Percentiles rank a stretch among this genome's conserved stretches.
Conservation (phyloP, 2,797 vertebrate species). For the Macrochelys suwanniensis region DNA sequence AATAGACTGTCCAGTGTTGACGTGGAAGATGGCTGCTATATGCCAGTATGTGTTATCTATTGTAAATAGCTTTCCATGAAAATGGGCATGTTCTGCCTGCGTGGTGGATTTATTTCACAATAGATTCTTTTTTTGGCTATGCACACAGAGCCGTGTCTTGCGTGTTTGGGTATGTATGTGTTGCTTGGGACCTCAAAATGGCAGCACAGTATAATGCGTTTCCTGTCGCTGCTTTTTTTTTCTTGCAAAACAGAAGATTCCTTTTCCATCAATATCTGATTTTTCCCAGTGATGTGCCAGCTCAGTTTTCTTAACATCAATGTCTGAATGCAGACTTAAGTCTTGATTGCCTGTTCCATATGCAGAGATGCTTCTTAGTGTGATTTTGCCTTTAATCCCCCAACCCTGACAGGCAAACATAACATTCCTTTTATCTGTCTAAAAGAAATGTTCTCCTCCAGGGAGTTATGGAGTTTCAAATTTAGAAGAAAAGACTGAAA, state of each 20-base stretch:
- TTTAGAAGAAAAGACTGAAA: constrained; percentile 67
- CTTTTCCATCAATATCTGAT: constrained; percentile 49
- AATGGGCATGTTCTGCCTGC: background rate
- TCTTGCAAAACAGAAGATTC: background rate
- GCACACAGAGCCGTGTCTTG: background rate
- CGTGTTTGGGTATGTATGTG: accelerated
- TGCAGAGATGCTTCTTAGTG: constrained; percentile 30
- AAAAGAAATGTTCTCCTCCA: constrained; percentile 46
- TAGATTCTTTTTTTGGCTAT: background rate
- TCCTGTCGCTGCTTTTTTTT: constrained; percentile 24
- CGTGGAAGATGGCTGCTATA: background rate
- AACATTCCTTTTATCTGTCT: constrained; percentile 48
- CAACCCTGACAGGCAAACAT: constrained; percentile 31
- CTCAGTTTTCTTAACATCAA: constrained; percentile 24
- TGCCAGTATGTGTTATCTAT: background rate
- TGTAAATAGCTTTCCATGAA: background rate
- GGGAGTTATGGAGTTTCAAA: constrained; percentile 47
- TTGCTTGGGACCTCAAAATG: background rate
- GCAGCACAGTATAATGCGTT: background rate
- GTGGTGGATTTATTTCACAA: background rate
- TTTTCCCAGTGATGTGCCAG: constrained; percentile 13
- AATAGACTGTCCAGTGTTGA: background rate
- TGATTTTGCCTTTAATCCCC: constrained; percentile 20
- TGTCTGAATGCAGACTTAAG: constrained; percentile 9
- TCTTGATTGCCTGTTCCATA: constrained; percentile 7